These are phyloP conservation scores for Uloborus plumipes DNA, from an alignment of 2,888 invertebrate species.

Conservation along the genomic window DNA sequence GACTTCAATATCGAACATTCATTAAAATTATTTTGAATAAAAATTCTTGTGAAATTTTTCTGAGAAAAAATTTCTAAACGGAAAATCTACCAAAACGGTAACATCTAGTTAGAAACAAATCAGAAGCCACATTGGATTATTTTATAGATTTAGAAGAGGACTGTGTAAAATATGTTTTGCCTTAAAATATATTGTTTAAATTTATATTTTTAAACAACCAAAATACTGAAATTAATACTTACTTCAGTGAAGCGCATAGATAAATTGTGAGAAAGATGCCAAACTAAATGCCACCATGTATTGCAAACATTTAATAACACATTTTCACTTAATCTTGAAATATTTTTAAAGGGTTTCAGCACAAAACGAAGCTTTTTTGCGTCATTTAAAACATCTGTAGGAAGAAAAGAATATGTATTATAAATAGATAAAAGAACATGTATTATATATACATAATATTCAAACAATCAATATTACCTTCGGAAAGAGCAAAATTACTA, in stretches of 20 bases:
- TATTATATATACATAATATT: not conserved
- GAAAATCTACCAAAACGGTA: not conserved
- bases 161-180: too few species aligned
- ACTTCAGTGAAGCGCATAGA: constrained; percentile 45
- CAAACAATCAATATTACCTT: constrained; percentile 9
- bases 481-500: constrained; percentile 35
- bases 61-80: too few species aligned
- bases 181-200: too few species aligned
- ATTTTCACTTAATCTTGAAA: constrained; percentile 33
- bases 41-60: too few species aligned
- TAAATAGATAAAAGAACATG: not conserved
- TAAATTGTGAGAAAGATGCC: constrained; percentile 34
- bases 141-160: too few species aligned
- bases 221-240: not conserved
- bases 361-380: constrained; percentile 45
- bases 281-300: constrained; percentile 52
- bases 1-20: too few species aligned
- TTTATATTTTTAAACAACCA: too few species aligned
- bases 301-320: constrained; percentile 31
- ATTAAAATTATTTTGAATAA: too few species aligned
- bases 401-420: not conserved
- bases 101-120: not conserved
- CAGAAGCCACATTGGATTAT: too few species aligned
- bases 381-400: constrained; percentile 36
- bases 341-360: constrained; percentile 50